Percentiles rank a stretch among this genome's conserved stretches.
Conservation (phyloP, 1,140 invertebrate genomes). For the Aricia agestis region DNA sequence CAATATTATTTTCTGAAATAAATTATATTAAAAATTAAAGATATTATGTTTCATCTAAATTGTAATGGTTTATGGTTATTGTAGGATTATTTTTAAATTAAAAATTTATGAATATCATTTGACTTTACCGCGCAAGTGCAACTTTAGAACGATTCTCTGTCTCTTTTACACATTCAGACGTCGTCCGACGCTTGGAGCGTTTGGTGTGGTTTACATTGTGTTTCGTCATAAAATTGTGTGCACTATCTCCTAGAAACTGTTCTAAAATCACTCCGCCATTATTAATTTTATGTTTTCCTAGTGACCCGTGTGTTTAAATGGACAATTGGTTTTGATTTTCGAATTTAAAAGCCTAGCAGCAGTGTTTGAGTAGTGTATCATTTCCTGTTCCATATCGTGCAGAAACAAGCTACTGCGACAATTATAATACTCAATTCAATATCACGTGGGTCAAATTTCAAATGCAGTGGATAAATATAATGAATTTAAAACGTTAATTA, state of each 20-base stretch:
- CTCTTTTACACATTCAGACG: slow-evolving; percentile 55
- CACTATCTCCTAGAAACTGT: slow-evolving; percentile 53
- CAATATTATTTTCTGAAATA: too few species aligned
- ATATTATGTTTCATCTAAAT: too few species aligned
- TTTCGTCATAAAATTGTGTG: slow-evolving; percentile 59
- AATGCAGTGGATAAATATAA: slow-evolving; percentile 44
- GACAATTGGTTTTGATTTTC: slow-evolving; percentile 29
- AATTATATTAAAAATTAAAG: too few species aligned
- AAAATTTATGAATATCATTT: slow-evolving; percentile 30
- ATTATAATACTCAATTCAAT: slow-evolving; percentile 61
- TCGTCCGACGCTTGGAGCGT: slow-evolving; percentile 42
- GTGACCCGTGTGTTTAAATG: slow-evolving; percentile 37
- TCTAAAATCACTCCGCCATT: slow-evolving; percentile 64
- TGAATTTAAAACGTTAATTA: slow-evolving; percentile 36
- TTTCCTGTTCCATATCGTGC: slow-evolving; percentile 70
- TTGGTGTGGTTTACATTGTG: slow-evolving; percentile 47
- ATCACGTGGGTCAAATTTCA: slow-evolving; percentile 73
- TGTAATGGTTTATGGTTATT: not conserved
- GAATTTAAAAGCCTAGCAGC: slow-evolving; percentile 32
- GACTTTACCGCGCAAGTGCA: slow-evolving; percentile 71
- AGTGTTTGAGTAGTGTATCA: slow-evolving; percentile 61
- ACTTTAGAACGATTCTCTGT: slow-evolving; percentile 50
- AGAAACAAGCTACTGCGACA: slow-evolving; percentile 68
- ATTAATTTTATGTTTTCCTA: slow-evolving; percentile 46
- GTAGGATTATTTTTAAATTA: too few species aligned